Evolutionary conservation across 35 echinoderm and acorn worm genomes (phyloP).

Genomic region (Eucidaris tribuloides): DNA sequence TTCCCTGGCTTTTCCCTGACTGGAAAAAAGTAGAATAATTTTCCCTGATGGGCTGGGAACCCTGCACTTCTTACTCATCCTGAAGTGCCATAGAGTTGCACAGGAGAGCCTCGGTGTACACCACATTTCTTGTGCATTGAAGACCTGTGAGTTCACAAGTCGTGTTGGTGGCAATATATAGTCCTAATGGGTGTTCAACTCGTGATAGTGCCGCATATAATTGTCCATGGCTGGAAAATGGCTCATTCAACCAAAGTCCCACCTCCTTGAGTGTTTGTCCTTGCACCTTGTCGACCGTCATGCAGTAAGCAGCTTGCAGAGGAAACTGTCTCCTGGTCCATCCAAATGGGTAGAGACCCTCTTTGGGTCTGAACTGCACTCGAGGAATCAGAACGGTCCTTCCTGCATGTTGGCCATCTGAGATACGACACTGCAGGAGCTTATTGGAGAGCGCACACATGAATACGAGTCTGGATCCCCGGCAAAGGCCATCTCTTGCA

Average conservation of each 20-base stretch:
- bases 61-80: too few relatives aligned
- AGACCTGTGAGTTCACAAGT: too few relatives aligned
- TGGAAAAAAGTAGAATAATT: too few relatives aligned
- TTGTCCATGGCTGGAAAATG: slow-evolving; percentile 37
- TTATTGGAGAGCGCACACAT: background rate
- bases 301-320: background rate
- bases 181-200: background rate
- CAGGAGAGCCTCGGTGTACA: too few relatives aligned
- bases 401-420: background rate
- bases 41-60: too few relatives aligned
- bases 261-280: slow-evolving; percentile 37
- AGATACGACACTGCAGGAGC: background rate
- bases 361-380: background rate
- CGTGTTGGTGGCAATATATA: background rate
- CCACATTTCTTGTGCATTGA: too few relatives aligned
- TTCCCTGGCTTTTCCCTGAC: too few relatives aligned
- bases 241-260: slow-evolving; percentile 9
- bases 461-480: background rate
- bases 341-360: slow-evolving; percentile 2
- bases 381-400: slow-evolving; percentile 8
- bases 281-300: slow-evolving; percentile 39
- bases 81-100: too few relatives aligned
- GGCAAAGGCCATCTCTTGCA: background rate
- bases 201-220: slow-evolving; percentile 35
- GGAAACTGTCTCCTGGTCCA: slow-evolving; percentile 36